Evolutionary conservation across 2,888 invertebrate genomes (phyloP).

Genomic region (Endotricha flammealis): DNA sequence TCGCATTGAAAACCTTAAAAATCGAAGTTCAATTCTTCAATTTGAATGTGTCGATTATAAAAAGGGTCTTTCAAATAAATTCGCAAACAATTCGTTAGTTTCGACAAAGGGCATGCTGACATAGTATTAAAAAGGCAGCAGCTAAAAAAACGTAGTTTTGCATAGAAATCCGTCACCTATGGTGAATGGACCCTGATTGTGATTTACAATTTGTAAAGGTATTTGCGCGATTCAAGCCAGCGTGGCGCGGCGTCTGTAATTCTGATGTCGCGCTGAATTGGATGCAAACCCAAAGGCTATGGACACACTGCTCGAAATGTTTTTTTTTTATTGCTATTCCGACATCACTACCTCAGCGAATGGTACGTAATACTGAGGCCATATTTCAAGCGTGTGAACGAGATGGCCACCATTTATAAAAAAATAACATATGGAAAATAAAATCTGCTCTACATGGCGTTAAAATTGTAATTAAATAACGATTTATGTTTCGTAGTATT

Average conservation of each 20-base stretch:
- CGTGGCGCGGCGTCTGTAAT: slow-evolving; percentile 34
- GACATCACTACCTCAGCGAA: no score
- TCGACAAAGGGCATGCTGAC: slow-evolving; percentile 1
- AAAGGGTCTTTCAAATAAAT: no score
- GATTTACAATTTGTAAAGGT: slow-evolving; percentile 43
- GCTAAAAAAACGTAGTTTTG: slow-evolving; percentile 8
- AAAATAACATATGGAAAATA: no score
- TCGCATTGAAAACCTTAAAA: no score
- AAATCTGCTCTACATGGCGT: no score
- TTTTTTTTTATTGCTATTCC: no score
- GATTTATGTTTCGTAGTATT: no score
- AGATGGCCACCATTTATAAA: neutral
- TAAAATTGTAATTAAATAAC: no score
- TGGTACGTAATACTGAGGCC: neutral
- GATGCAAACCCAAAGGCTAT: slow-evolving; percentile 21
- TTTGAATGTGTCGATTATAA: no score
- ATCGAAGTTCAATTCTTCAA: no score
- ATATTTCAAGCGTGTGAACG: neutral
- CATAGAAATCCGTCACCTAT: slow-evolving; percentile 11
- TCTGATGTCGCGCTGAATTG: slow-evolving; percentile 29
- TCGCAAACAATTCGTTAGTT: neutral
- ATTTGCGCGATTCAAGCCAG: slow-evolving; percentile 40
- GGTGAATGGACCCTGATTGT: slow-evolving; percentile 49
- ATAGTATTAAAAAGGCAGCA: neutral
- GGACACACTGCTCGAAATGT: slow-evolving; percentile 3